phyloP scores from a whole-genome alignment of 2,113 vertebrate genomes.

The Lynx canadensis region DNA sequence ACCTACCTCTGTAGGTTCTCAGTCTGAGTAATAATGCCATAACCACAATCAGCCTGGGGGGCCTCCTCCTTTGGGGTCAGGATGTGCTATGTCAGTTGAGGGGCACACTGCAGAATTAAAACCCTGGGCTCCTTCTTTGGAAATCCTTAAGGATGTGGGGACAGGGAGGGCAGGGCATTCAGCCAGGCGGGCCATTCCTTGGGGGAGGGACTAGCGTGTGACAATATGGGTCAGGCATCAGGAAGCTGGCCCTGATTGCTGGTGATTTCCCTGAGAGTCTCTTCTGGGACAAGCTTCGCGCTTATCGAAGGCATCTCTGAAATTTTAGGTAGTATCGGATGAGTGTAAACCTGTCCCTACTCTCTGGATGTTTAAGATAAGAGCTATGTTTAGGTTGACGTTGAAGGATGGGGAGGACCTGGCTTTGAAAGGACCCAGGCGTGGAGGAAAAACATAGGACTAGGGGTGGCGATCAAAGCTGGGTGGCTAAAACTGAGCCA shows the following conservation, averaged over 20 bases:
- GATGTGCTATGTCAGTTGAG: not conserved
- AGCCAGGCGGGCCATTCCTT: accelerated
- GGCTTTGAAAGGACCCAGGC: not conserved
- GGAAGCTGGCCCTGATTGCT: not conserved
- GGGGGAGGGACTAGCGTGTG: too few relatives aligned
- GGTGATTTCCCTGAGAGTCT: accelerated
- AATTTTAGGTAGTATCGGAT: not conserved
- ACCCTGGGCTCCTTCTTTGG: not conserved
- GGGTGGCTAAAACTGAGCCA: not conserved
- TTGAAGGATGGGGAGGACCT: not conserved
- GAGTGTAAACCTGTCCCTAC: accelerated
- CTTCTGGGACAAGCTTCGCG: accelerated
- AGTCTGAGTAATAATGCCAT: not conserved
- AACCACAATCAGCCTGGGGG: accelerated
- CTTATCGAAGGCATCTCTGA: not conserved
- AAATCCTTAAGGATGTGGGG: not conserved
- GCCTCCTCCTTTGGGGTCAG: not conserved
- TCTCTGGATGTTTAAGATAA: not conserved
- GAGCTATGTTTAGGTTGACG: not conserved
- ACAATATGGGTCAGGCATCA: accelerated
- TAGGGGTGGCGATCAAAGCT: not conserved
- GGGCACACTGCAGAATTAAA: not conserved
- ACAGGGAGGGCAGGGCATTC: too few relatives aligned
- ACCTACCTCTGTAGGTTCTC: not conserved
- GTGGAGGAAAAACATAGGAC: accelerated